These are phyloP conservation scores for Drosophila gaucha DNA, from an alignment of 2,888 invertebrate species.

Conservation along the genomic window DNA sequence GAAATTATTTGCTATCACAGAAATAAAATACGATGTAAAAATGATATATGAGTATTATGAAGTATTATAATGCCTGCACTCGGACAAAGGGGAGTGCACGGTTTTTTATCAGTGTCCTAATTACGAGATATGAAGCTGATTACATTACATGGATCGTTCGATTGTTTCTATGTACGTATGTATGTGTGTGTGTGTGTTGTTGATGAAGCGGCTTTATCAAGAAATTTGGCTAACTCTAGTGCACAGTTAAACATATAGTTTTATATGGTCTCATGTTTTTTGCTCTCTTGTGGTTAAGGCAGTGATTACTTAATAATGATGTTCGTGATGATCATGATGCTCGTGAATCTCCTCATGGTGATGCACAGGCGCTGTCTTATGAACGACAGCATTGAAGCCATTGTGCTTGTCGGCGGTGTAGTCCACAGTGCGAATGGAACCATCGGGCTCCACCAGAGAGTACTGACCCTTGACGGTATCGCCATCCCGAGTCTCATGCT, in stretches of 20 bases:
- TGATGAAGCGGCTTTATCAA: conserved; percentile 49
- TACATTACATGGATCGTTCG: conserved; percentile 64
- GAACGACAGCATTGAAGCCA: conserved; percentile 85
- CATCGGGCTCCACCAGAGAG: conserved; percentile 90
- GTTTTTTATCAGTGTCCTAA: conserved; percentile 69
- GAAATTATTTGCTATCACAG: conserved; percentile 77
- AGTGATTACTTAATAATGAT: conserved; percentile 62
- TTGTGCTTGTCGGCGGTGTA: conserved; percentile 85
- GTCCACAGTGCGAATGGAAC: conserved; percentile 88
- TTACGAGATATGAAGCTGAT: conserved; percentile 80
- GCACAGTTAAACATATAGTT: conserved; percentile 48
- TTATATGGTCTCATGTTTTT: conserved; percentile 34
- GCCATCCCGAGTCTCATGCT: conserved; percentile 88
- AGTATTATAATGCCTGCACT: conserved; percentile 47
- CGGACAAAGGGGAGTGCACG: conserved; percentile 24
- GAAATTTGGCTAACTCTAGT: conserved; percentile 75
- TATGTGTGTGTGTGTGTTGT: conserved; percentile 14
- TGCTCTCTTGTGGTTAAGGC: conserved; percentile 3
- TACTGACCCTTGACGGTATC: conserved; percentile 88
- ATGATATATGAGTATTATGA: conserved; percentile 63
- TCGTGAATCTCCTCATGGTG: conserved; percentile 78
- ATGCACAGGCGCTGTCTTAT: conserved; percentile 84
- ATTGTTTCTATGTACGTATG: conserved; percentile 23
- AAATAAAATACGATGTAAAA: conserved; percentile 71
- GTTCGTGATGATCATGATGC: conserved; percentile 53